Evolutionary conservation across 2,797 vertebrate species (phyloP).

Genomic region (Myoxocephalus aenaeus): DNA sequence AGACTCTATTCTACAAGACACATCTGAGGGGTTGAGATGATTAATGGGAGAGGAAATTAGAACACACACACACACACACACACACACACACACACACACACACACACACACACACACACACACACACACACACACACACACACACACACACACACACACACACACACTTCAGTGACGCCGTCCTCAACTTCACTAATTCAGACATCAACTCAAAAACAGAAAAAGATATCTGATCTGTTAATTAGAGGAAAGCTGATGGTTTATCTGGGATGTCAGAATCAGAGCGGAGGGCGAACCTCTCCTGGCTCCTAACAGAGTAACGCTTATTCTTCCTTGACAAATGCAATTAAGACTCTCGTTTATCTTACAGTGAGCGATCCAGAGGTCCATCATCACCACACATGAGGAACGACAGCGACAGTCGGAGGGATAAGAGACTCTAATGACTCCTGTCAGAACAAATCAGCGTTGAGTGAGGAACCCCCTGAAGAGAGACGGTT

Average conservation of each 20-base stretch:
- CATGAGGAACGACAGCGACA: conserved; percentile 1
- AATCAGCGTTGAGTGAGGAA: conserved; percentile 5
- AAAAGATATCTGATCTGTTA: not conserved
- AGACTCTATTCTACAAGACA: fast-evolving
- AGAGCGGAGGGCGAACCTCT: not conserved
- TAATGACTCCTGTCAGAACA: conserved; percentile 22
- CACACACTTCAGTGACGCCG: not conserved
- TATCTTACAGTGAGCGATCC: not conserved
- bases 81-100: not conserved
- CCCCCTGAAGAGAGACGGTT: not conserved
- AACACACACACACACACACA: not conserved
- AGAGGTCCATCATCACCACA: not conserved
- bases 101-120: not conserved
- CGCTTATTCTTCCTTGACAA: not conserved
- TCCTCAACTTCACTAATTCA: not conserved
- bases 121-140: not conserved
- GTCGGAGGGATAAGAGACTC: not conserved
- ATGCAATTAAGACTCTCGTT: not conserved
- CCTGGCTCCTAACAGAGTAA: not conserved
- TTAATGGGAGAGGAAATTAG: not conserved
- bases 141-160: not conserved
- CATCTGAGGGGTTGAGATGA: not conserved
- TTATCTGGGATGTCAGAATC: conserved; percentile 6
- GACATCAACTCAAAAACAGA: not conserved
- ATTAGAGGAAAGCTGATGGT: not conserved